phyloP scores from a whole-genome alignment of 2,888 invertebrate genomes.

The Drosophila setosimentum region DNA sequence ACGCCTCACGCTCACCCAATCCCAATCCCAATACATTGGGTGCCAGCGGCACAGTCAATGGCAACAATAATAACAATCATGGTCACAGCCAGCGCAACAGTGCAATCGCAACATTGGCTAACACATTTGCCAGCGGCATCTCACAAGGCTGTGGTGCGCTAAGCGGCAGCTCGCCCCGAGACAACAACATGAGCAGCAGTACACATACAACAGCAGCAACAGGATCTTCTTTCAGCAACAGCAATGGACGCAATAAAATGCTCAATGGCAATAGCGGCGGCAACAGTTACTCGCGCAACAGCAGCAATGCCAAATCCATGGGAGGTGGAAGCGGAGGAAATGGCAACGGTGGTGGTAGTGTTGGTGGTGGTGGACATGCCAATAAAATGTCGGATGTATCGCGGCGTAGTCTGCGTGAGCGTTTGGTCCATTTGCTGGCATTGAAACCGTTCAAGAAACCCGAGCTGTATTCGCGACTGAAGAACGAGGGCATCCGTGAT shows the following conservation, averaged over 20 bases:
- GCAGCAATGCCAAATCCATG: conserved; percentile 52
- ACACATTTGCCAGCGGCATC: conserved; percentile 82
- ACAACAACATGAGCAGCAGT: conserved; percentile 37
- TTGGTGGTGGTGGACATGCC: conserved; percentile 34
- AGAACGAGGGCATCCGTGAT: conserved; percentile 94
- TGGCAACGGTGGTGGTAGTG: conserved; percentile 27
- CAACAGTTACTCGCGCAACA: conserved; percentile 55
- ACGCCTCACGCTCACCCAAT: conserved; percentile 81
- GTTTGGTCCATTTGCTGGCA: conserved; percentile 97
- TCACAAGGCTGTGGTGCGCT: conserved; percentile 79
- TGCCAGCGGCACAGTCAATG: conserved; percentile 77
- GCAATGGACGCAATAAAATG: conserved; percentile 65
- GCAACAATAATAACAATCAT: conserved; percentile 18
- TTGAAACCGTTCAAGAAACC: conserved; percentile 97
- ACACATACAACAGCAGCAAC: conserved; percentile 17
- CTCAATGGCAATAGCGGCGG: conserved; percentile 46
- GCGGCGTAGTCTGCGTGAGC: conserved; percentile 90
- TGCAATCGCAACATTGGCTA: conserved; percentile 80
- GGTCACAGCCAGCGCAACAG: conserved; percentile 40
- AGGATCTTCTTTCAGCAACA: conserved; percentile 14
- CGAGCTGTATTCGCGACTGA: conserved; percentile 93
- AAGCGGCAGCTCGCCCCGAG: conserved; percentile 70
- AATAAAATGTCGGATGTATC: conserved; percentile 84
- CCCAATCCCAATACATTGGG: conserved; percentile 81
- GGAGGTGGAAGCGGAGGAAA: conserved; percentile 28